Evolutionary conservation across 1,140 invertebrate genomes (phyloP), one percentile per base, ranked within the genome.

Genomic region (Drosophila nikananu): DNA sequence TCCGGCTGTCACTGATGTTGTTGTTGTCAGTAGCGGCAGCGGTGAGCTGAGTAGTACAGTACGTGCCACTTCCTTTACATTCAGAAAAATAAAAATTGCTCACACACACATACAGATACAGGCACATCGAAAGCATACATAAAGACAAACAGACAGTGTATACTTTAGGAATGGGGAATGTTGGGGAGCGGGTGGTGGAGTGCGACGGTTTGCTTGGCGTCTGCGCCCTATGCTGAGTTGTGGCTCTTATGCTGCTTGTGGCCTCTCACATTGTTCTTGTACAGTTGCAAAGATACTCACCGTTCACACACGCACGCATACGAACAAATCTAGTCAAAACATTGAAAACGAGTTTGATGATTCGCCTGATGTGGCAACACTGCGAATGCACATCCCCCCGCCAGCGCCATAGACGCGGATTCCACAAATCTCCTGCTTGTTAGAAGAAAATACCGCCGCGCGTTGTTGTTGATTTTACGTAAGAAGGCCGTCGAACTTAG

Each of bases 31-130:
- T 89, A 79, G 86, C 67, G 64, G 71, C 71, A 60, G 68, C 71
- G 76, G 80, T 83, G 77, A 66, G 80, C 64, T 77, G 77, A 80
- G 76, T 79, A 79, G 86, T 90, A 90, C 86, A 90, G 86, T 90
- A 90, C 86, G 86, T 91, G 86, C 86, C 86, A 90, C 86, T 90
- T 90, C 86, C 86, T 90, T 91, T 91, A 86, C 86, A 90, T 90
- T 90, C 86, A 90, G 86, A 90, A 90, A 90, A 90, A 90, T 86
- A 91, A 90, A 89, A 90, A 89, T 75, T 80, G 72, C 62, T 86
- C 76, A 68, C 84, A 77, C 55, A 68, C 27, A 63, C 46, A 57
- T 49, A 13, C n/a, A 41, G 17, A 10, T 42, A 67, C 19, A 54
- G 48, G 71, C 42, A 63, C 55, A 66, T 48, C 64, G 23, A 68